phyloP scores from a whole-genome alignment of 1,140 invertebrate genomes.

The Diabrotica undecimpunctata region DNA sequence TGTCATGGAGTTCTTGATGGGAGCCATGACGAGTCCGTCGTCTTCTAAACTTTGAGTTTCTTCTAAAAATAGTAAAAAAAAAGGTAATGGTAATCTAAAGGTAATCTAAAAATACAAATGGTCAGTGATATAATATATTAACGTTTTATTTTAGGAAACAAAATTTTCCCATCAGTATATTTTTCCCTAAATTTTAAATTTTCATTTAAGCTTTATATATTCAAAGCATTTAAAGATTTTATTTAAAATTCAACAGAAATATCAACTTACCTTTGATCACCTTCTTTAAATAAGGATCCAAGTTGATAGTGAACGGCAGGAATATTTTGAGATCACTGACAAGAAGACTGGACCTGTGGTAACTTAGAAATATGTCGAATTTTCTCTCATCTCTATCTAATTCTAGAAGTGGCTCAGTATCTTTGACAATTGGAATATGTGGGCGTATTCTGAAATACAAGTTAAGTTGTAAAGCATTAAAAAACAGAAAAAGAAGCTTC shows the following conservation, averaged over 20 bases:
- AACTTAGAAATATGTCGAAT: conserved; percentile 86
- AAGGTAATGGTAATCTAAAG: too few species aligned
- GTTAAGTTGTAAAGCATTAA: background rate
- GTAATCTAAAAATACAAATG: too few species aligned
- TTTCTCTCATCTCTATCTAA: conserved; percentile 92
- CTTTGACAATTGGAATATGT: conserved; percentile 78
- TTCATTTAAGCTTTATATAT: too few species aligned
- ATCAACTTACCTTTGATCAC: conserved; percentile 77
- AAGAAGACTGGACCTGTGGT: conserved; percentile 76
- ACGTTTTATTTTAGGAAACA: too few species aligned
- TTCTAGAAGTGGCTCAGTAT: conserved; percentile 83
- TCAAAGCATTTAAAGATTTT: too few species aligned
- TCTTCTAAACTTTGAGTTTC: conserved; percentile 67
- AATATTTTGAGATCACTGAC: conserved; percentile 90
- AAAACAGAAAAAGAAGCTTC: background rate
- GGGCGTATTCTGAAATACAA: conserved; percentile 63
- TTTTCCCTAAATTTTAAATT: too few species aligned
- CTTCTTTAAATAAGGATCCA: conserved; percentile 94
- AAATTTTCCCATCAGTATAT: too few species aligned
- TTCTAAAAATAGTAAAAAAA: conserved; percentile 47
- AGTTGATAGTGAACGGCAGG: conserved; percentile 92
- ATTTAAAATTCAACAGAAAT: too few species aligned
- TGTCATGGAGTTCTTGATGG: conserved; percentile 18
- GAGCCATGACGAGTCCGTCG: conserved; percentile 47
- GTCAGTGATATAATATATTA: too few species aligned